Evolutionary conservation across 2,113 vertebrate species (phyloP), one percentile per base, ranked within the genome.

Genomic region (Amia ocellicauda): DNA sequence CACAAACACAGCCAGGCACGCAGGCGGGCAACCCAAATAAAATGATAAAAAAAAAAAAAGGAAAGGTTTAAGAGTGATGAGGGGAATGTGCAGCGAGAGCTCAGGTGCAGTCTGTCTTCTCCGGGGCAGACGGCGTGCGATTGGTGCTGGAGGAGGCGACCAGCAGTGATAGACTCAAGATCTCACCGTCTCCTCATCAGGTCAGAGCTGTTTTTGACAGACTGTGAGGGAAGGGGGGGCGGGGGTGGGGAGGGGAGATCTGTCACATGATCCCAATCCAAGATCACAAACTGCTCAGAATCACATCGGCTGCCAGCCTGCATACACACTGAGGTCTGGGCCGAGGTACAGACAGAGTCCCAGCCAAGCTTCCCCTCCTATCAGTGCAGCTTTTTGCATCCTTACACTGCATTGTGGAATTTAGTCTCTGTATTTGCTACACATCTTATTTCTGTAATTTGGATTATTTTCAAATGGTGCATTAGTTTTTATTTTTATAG

Each of bases 251-350:
- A 60, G 10, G 60, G 66, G 7, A 42, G 49, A 7, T 50, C 27
- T 58, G 64, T 76, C 71, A 66, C 65, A 66, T 66, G 40, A 67
- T 59, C 60, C 17, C 47, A 23, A 28, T 24, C 24, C 63, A 45
- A 52, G 29, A 66, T 59, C 56, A 60, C 64, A 66, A 59, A 66
- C 57, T 49, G 64, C 64, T 27, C 16, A 22, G 43, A 14, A 52
- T 53, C 45, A 59, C 55, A 59, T 36, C 29, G 52, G 16, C 41
- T 19, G 26, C n/a, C 27, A 28, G 22, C 16, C 41, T 31, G 17
- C 42, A 2, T 41, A n/a, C 7, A n/a, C 16, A 14, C 55, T 57
- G 28, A 27, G 45, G 45, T 72, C 22, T 64, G 20, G 59, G 26
- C 31, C 60, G 53, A 24, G 54, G 59, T 59, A 40, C 51, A 61